phyloP scores from a whole-genome alignment of 2,113 vertebrate species.

The Collichthys lucidus region DNA sequence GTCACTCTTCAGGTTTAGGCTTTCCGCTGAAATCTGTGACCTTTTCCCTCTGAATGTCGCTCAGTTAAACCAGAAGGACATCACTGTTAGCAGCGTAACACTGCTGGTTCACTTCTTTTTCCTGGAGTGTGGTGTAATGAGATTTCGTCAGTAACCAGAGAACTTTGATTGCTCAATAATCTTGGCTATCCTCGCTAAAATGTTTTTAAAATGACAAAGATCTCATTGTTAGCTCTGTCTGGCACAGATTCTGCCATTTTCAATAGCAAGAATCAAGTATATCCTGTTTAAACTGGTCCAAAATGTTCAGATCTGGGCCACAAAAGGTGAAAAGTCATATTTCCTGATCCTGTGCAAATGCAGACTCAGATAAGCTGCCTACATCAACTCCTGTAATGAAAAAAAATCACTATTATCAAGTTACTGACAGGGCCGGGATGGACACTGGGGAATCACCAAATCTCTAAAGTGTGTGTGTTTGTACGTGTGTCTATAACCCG shows the following conservation, averaged over 20 bases:
- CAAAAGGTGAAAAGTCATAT: constrained; percentile 31
- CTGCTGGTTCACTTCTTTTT: constrained; percentile 47
- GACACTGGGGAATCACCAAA: neutral
- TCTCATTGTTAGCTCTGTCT: neutral
- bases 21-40: neutral
- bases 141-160: constrained; percentile 45
- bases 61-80: constrained; percentile 24
- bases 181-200: neutral
- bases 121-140: constrained; percentile 47
- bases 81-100: constrained; percentile 26
- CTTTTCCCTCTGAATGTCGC: neutral
- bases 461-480: constrained; percentile 8
- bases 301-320: constrained; percentile 7
- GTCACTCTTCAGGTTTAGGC: neutral
- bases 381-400: neutral
- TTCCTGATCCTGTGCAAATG: constrained; percentile 52
- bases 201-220: constrained; percentile 3
- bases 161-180: constrained; percentile 31
- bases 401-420: neutral
- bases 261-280: neutral
- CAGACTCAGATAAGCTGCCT: constrained; percentile 24
- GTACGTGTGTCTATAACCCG: constrained; percentile 53
- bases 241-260: neutral
- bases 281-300: constrained; percentile 41
- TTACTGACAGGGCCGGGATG: neutral